Evolutionary conservation across 2,113 vertebrate species (phyloP), one percentile per base, ranked within the genome.

Genomic region (Petromus typicus): DNA sequence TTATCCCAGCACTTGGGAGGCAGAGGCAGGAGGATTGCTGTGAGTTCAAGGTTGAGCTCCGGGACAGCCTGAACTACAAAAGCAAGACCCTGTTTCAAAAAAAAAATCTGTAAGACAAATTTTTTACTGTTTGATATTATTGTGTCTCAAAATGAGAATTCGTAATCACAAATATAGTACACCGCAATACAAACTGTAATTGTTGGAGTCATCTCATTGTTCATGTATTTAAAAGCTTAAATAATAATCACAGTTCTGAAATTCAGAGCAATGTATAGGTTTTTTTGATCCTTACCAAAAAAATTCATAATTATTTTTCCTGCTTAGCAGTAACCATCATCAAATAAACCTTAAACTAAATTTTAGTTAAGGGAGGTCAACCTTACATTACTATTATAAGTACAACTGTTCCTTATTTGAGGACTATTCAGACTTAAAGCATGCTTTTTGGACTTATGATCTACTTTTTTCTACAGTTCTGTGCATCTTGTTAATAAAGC

Each of bases 231-330:
- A 71, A 93, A 94, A 61, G 5, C 25, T 64, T 79, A 71, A 83
- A 20, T 79, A 82, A 95, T 57, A 86, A 78, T 23, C 56, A 88
- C 56, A 93, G 32, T 17, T 76, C 43, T 89, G 54, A 91, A 90
- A 51, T 94, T 94, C 45, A 71, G 86, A 85, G 71, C 63, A 81
- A 73, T 92, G 67, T 63, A 93, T 27, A 13, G 23, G 64, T 56
- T 90, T 57, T 57, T 51, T 18, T 54, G 27, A 6, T 84, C 64
- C 61, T 92, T 76, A 76, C 4, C 16, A 75, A 69, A 71, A 82
- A 63, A 32, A n/a, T 54, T 51, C 48, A 51, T 51, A 51, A 59
- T 17, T 45, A 61, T 30, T 88, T 85, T 93, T 91, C 13, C 61
- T 92, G 25, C 27, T 93, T 22, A 80, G 17, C 48, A 64, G 2